Base-by-base conservation (phyloP, 2,888 invertebrate genomes). In the Coremacera marginata region DNA sequence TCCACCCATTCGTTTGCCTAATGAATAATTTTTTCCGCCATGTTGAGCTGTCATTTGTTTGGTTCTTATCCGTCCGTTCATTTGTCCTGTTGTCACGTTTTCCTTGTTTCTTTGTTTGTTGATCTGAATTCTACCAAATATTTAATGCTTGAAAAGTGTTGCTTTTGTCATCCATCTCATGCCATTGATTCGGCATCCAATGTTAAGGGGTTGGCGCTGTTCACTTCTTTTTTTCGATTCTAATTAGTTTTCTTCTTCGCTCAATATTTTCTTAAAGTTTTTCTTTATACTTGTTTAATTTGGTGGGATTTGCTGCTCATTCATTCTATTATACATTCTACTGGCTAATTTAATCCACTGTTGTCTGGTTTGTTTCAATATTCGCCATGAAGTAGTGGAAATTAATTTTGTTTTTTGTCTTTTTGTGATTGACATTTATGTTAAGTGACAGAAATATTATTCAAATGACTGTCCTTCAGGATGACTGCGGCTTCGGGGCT, bases 381-480 rank as follows among this genome's bases (percentile, higher is more conserved):
- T 60, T 16, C 27, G 22, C 11, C 0, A 60, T 60, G 60, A 60
- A 27, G 60, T 27, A 60, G 60, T 60, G 27, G 60, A 60, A 60
- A 60, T 60, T 9, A 25, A 60, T 3, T 31, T 31, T n/a, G 22
- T 57, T 60, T 60, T 60, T 44, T 44, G 44, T n/a, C 60, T 60
- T 5, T 22, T 25, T 4, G 14, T 44, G 67, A 67, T 67, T 67
- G 67, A 67, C 67, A 67, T 67, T 37, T 78, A 80, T 76, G 70
- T 77, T 75, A 80, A 77, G 72, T 80, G 80, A 81, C 81, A 78
- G 78, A 77, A 78, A 81, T 81, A 80, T 79, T 81, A 81, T 78
- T 79, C 78, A 80, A 80, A 76, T 77, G 78, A 78, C 77, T 78
- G 78, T 77, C 80, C 78, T 77, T 22, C 19, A 34, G 37, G 37